A percentile compares a stretch with the other conserved stretches of the same genome.
phyloP scores from a whole-genome alignment of 2,113 vertebrate species.

The Okapia johnstoni region DNA sequence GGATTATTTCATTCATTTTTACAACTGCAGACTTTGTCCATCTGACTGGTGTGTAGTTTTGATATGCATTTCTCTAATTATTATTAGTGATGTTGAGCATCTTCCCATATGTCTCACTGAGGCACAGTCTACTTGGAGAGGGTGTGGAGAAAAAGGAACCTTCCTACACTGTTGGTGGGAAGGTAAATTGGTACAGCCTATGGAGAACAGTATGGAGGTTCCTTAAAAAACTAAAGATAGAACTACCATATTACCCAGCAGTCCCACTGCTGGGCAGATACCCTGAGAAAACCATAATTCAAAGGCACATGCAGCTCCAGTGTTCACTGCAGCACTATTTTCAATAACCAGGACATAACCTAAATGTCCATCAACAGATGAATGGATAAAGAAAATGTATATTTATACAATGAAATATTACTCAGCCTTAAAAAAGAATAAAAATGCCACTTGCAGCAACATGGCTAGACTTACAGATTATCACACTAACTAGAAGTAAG shows the following conservation, averaged over 20 bases:
- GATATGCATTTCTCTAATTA: background rate
- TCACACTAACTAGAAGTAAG: background rate
- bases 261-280: background rate
- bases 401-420: background rate
- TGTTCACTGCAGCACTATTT: accelerated
- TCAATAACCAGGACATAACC: background rate
- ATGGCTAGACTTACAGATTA: background rate
- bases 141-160: background rate
- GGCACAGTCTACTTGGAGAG: background rate
- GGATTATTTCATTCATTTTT: background rate
- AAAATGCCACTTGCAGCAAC: background rate
- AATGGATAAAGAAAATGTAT: background rate
- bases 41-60: background rate
- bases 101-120: background rate
- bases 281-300: background rate
- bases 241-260: background rate
- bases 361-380: background rate
- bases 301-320: background rate
- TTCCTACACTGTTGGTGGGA: background rate
- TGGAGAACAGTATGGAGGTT: background rate
- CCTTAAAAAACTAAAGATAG: background rate
- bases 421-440: background rate
- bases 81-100: background rate
- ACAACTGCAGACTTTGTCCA: background rate
- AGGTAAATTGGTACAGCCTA: background rate